A percentile compares a stretch with the other conserved stretches of the same genome.
Conservation (phyloP, 1,140 invertebrate genomes). For the Myzus persicae region DNA sequence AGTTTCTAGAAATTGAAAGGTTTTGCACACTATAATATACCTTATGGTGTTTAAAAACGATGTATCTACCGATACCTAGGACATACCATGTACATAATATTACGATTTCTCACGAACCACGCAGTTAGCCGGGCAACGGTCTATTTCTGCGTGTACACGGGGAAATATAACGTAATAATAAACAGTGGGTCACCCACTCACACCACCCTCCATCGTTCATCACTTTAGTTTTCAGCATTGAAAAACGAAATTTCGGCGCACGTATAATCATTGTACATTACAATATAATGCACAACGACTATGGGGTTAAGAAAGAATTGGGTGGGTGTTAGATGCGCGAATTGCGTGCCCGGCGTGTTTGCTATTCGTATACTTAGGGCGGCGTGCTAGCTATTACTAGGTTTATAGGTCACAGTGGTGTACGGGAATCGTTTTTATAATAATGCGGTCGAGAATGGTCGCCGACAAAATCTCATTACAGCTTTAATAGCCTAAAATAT, state of each 20-base stretch:
- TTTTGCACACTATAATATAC: not conserved
- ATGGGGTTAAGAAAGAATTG: not conserved
- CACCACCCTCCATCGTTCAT: not conserved
- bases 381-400: not conserved
- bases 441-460: not conserved
- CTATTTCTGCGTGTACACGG: not conserved
- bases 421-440: not conserved
- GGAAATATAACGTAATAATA: not conserved
- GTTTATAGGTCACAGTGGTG: slow-evolving; percentile 33
- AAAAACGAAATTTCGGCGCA: not conserved
- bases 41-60: not conserved
- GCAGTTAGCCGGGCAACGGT: not conserved
- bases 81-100: not conserved
- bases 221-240: not conserved
- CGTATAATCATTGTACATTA: not conserved
- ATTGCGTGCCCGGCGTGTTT: slow-evolving; percentile 10
- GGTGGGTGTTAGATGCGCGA: slow-evolving; percentile 10
- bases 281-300: not conserved
- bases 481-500: not conserved
- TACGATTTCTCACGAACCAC: not conserved
- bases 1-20: not conserved
- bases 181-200: not conserved
- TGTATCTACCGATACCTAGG: not conserved
- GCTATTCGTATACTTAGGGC: not conserved
- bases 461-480: not conserved